Evolutionary conservation across 1,140 invertebrate genomes (phyloP).

Genomic region (roundworm (Caenorhabditis elegans)): WBcel235 BX284606.5:2566501-2567000

Average conservation of each 20-base stretch:
- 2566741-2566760: constrained; percentile 15
- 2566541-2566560: no score
- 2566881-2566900: constrained; percentile 14
- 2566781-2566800: constrained; percentile 10
- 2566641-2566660: no score
- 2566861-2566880: constrained; percentile 6
- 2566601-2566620: constrained; percentile 6
- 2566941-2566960: no score
- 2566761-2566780: constrained; percentile 5
- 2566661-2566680: constrained; percentile 4
- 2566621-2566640: neutral
- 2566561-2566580: no score
- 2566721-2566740: constrained; percentile 37
- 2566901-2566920: no score
- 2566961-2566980: no score
- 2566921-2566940: no score
- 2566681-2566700: constrained; percentile 18
- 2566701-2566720: constrained; percentile 35
- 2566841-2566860: constrained; percentile 22
- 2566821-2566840: constrained; percentile 11
- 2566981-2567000: no score
- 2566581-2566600: no score
- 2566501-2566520: no score
- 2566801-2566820: constrained; percentile 26
- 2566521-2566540: no score